Conservation (phyloP, 2,888 invertebrate species). For the Dolomedes plantarius region DNA sequence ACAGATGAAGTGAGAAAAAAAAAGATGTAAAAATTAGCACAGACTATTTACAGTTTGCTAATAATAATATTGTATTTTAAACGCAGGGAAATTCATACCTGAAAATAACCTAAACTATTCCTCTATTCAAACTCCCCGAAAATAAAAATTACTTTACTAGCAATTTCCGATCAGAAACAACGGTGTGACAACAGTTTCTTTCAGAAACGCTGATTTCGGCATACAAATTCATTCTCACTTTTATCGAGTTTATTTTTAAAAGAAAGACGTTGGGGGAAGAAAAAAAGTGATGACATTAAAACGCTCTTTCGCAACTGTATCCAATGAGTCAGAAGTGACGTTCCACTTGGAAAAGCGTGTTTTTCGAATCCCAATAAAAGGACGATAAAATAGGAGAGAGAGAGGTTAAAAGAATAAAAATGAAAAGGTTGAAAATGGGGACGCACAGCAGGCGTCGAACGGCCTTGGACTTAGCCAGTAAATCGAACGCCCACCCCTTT, state of each 20-base stretch:
- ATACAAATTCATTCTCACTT: too few relatives aligned
- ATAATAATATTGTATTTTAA: too few relatives aligned
- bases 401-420: not conserved
- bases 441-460: constrained; percentile 26
- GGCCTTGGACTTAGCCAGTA: constrained; percentile 23
- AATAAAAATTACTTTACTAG: too few relatives aligned
- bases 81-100: too few relatives aligned
- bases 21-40: too few relatives aligned
- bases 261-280: too few relatives aligned
- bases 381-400: not conserved
- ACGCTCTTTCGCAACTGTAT: not conserved
- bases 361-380: constrained; percentile 7
- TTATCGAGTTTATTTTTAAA: too few relatives aligned
- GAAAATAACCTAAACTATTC: too few relatives aligned
- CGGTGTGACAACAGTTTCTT: not conserved
- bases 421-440: constrained; percentile 8
- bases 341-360: not conserved
- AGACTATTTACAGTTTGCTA: too few relatives aligned
- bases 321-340: constrained; percentile 4
- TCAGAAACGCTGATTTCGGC: not conserved
- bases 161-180: too few relatives aligned
- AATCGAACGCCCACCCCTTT: constrained; percentile 17
- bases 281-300: constrained; percentile 7
- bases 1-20: too few relatives aligned
- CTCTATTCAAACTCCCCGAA: too few relatives aligned